These are phyloP conservation scores for Tetragonula carbonaria DNA, from an alignment of 2,888 invertebrate genomes.

Conservation along the genomic window DNA sequence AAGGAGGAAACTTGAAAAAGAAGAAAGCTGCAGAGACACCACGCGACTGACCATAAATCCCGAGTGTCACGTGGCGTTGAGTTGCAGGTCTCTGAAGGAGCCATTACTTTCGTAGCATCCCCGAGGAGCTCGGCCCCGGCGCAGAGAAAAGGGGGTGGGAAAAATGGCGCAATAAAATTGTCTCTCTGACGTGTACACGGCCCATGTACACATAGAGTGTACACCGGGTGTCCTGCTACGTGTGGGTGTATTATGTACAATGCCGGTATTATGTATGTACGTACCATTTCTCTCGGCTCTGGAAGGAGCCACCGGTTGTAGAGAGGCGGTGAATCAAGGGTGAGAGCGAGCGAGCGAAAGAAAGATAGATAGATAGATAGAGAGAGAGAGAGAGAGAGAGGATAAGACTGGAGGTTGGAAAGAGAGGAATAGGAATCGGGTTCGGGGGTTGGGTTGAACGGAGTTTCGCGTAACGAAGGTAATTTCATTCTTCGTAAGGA, in stretches of 20 bases:
- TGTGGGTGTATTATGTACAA: conserved; percentile 40
- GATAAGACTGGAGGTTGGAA: conserved; percentile 50
- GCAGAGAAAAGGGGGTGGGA: conserved; percentile 49
- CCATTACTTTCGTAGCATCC: conserved; percentile 71
- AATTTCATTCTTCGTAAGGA: conserved; percentile 82
- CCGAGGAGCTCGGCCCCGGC: conserved; percentile 28
- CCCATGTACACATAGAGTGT: conserved; percentile 41
- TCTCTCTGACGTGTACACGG: conserved; percentile 59
- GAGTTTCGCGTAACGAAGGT: conserved; percentile 83
- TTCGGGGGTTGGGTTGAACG: conserved; percentile 74
- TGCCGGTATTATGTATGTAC: conserved; percentile 14
- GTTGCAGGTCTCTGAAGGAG: conserved; percentile 68
- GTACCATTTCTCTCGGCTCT: conserved; percentile 30
- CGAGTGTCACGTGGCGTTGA: conserved; percentile 67
- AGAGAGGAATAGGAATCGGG: conserved; percentile 57
- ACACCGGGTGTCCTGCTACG: conserved; percentile 37
- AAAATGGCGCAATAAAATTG: conserved; percentile 73
- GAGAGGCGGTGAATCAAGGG: conserved; percentile 15
- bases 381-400: conserved; percentile 12
- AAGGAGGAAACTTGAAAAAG: not conserved
- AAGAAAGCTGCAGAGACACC: conserved; percentile 30
- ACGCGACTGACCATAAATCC: conserved; percentile 62
- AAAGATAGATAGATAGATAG: conserved; percentile 16
- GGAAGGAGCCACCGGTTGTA: conserved; percentile 23
- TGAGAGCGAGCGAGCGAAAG: not conserved